Evolutionary conservation across 1,140 invertebrate genomes (phyloP).

Genomic region (Battus philenor): DNA sequence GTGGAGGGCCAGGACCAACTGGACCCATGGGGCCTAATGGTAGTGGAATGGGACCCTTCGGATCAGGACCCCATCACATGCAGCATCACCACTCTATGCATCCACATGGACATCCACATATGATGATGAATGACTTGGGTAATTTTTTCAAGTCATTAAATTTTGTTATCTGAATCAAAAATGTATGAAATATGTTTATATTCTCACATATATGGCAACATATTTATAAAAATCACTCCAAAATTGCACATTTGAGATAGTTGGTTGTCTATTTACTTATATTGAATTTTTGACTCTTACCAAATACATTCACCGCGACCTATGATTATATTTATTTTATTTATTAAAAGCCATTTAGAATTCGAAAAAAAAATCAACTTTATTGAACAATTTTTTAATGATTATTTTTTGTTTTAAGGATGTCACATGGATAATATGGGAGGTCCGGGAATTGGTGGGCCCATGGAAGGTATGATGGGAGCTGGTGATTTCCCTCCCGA

Average conservation of each 20-base stretch:
- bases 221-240: too few relatives aligned
- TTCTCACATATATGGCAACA: too few relatives aligned
- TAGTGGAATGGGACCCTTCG: slow-evolving; percentile 78
- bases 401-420: slow-evolving; percentile 32
- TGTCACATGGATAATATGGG: slow-evolving; percentile 77
- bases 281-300: too few relatives aligned
- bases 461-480: slow-evolving; percentile 73
- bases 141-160: slow-evolving; percentile 19
- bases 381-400: too few relatives aligned
- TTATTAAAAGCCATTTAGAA: too few relatives aligned
- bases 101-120: slow-evolving; percentile 61
- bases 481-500: slow-evolving; percentile 73
- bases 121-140: slow-evolving; percentile 73
- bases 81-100: slow-evolving; percentile 67
- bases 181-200: too few relatives aligned
- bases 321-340: not conserved
- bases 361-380: too few relatives aligned
- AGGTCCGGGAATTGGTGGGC: slow-evolving; percentile 65
- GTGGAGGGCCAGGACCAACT: slow-evolving; percentile 73
- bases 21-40: slow-evolving; percentile 74
- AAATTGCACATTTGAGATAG: too few relatives aligned
- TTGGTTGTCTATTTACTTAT: too few relatives aligned
- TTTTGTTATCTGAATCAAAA: too few relatives aligned
- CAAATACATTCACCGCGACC: too few relatives aligned
- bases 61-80: slow-evolving; percentile 60